Conservation (phyloP, 2,113 vertebrate species). For the Archocentrus centrarchus region DNA sequence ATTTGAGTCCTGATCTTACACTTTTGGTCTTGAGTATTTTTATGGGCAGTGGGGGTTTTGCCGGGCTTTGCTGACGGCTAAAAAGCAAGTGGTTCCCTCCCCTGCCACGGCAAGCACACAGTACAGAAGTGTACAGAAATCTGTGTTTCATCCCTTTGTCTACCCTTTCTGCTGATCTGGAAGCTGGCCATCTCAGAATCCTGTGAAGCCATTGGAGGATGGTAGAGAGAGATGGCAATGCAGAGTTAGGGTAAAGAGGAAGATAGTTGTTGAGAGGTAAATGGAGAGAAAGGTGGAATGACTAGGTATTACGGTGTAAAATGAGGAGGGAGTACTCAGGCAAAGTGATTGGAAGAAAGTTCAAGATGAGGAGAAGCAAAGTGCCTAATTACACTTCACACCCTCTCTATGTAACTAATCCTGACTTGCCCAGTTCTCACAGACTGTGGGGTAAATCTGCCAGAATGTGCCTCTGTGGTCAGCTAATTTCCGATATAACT, state of each 20-base stretch:
- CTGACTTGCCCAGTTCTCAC: constrained; percentile 51
- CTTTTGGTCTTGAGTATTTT: constrained; percentile 45
- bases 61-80: constrained; percentile 48
- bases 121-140: constrained; percentile 35
- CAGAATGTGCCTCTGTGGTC: constrained; percentile 29
- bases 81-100: constrained; percentile 52
- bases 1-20: constrained; percentile 37
- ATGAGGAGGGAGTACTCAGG: constrained; percentile 2
- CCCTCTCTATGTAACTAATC: constrained; percentile 58
- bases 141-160: constrained; percentile 34
- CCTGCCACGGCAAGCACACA: constrained; percentile 27
- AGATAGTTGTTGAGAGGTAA: constrained; percentile 7
- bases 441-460: constrained; percentile 30
- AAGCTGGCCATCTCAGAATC: constrained; percentile 42
- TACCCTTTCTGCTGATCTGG: constrained; percentile 18
- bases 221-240: constrained; percentile 17
- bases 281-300: constrained; percentile 24
- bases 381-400: constrained; percentile 43
- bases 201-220: constrained; percentile 46
- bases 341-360: constrained; percentile 33
- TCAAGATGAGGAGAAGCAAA: constrained; percentile 27
- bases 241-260: constrained; percentile 8
- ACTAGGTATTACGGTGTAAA: constrained; percentile 4
- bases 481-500: constrained; percentile 31
- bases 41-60: constrained; percentile 39